phyloP scores from a whole-genome alignment of 2,888 invertebrate species.

The Papilio gigon region DNA sequence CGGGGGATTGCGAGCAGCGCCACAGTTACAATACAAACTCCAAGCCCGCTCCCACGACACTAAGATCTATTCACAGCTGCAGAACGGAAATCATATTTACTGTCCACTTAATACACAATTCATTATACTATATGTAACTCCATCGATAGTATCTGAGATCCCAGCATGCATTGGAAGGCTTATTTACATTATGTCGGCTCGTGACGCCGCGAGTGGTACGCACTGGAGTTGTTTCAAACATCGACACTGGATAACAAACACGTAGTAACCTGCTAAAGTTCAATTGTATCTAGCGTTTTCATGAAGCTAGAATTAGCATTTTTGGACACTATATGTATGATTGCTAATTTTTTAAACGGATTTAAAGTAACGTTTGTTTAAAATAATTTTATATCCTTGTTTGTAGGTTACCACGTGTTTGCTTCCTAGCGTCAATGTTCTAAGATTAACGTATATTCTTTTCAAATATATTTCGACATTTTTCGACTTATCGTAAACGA shows the following conservation, averaged over 20 bases:
- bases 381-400: too few species aligned
- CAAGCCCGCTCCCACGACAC: conserved; percentile 60
- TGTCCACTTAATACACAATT: conserved; percentile 62
- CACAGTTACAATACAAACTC: conserved; percentile 39
- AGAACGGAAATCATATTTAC: conserved; percentile 71
- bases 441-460: not conserved
- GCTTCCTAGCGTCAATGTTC: too few species aligned
- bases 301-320: too few species aligned
- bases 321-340: too few species aligned
- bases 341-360: too few species aligned
- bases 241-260: too few species aligned
- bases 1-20: conserved; percentile 30
- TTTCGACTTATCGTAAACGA: conserved; percentile 34
- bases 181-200: conserved; percentile 54
- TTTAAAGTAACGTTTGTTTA: too few species aligned
- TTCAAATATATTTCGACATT: conserved; percentile 36
- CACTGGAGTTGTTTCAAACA: conserved; percentile 42
- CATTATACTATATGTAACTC: conserved; percentile 42
- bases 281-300: too few species aligned
- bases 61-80: conserved; percentile 76
- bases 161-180: conserved; percentile 60
- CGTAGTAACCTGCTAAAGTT: too few species aligned
- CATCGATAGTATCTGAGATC: conserved; percentile 62
- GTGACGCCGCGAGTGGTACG: conserved; percentile 49
- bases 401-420: too few species aligned